These are phyloP conservation scores for Ptychochromis oligacanthus DNA, from an alignment of 2,113 vertebrate species.

Conservation along the genomic window DNA sequence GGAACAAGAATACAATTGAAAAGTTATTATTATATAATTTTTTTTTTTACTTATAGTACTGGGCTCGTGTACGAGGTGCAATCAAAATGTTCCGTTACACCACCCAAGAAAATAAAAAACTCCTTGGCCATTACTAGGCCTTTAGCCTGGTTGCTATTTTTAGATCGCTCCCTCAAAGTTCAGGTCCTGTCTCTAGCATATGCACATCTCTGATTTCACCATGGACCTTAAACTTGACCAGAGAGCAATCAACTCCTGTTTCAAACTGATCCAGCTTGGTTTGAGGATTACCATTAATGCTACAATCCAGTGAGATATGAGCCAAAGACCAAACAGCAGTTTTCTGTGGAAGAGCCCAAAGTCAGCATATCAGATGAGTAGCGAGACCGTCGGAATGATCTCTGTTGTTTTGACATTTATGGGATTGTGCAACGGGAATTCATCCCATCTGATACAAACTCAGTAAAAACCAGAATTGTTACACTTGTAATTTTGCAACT, in stretches of 20 bases:
- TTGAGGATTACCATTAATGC: background rate
- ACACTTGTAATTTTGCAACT: background rate
- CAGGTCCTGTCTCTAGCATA: background rate
- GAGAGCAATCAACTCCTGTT: accelerated
- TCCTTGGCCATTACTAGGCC: background rate
- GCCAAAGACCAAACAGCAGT: background rate
- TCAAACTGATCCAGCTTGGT: background rate
- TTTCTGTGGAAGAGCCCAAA: background rate
- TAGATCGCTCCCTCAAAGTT: background rate
- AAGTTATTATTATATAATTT: background rate
- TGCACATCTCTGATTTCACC: background rate
- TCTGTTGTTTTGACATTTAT: background rate
- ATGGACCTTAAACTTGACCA: accelerated
- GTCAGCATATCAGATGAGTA: background rate
- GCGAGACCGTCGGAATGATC: background rate
- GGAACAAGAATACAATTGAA: constrained; percentile 24
- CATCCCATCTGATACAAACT: background rate
- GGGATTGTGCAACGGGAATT: background rate
- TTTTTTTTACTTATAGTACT: background rate
- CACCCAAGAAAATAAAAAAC: background rate
- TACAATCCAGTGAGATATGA: background rate
- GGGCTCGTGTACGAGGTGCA: background rate
- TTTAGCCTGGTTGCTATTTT: background rate
- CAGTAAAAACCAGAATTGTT: background rate
- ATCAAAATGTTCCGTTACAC: background rate